Base-by-base conservation (phyloP, 2,113 vertebrate species). In the Myrmophylax atrothorax region DNA sequence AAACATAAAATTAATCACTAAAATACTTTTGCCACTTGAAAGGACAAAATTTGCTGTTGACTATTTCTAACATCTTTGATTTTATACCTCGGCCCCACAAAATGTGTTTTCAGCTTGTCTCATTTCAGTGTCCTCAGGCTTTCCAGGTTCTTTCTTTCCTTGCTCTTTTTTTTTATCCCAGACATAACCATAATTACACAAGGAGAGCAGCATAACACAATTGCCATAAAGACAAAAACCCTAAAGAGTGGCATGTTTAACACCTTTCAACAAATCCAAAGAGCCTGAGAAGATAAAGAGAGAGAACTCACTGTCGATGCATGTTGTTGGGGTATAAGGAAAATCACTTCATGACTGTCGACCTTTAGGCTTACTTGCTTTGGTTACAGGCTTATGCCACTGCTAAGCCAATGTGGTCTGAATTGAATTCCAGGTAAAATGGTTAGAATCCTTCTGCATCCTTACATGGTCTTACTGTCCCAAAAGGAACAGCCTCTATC, bases 381-480 rank as follows among this genome's bases (percentile, higher is more conserved):
- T 83, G 15, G 20, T 68, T 67, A 67, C 35, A 80, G 55, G 55
- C 7, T 86, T 78, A 37, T n/a, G 31, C 20, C 52, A 64, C n/a
- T 40, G 42, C 52, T 85, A 67, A 80, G 29, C 7, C 59, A 83
- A 6, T 16, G 26, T 4, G 44, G n/a, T 62, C 37, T 67, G 87
- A 68, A 53, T 67, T 76, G 59, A 84, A 76, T 85, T 85, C 59
- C 74, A 77, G 67, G 59, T 85, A 35, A 90, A 92, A 84, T 6
- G 22, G 50, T 69, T 59, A 85, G 67, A 76, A 78, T 86, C 77
- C 38, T 83, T 83, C 76, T 91, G 64, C 82, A 89, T 44, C 96
- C 87, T 96, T 97, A 96, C 95, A 96, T 85, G 92, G 94, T 89
- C 68, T 80, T 95, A 79, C 66, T 73, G 55, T 90, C 35, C 64